A percentile compares a stretch with the other conserved stretches of the same genome.
phyloP scores from a whole-genome alignment of 2,888 invertebrate species.

The Dusona sp. region DNA sequence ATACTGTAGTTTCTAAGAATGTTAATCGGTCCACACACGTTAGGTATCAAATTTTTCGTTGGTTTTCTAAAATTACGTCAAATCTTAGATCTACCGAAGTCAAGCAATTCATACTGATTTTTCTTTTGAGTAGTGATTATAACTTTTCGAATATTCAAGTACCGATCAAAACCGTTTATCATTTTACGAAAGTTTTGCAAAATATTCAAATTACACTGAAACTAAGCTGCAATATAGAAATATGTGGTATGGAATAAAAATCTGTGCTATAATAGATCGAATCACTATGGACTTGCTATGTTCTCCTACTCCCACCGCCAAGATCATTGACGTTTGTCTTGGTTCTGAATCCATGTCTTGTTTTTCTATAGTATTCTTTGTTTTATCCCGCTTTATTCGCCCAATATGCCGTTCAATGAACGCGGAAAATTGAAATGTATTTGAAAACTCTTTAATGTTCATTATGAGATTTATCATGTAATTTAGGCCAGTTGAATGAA shows the following conservation, averaged over 20 bases:
- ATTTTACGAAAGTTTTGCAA: no score
- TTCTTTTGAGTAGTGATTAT: not conserved
- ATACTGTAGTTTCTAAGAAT: not conserved
- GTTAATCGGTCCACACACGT: not conserved
- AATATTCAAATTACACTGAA: no score
- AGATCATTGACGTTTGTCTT: slow-evolving; percentile 69
- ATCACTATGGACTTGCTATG: slow-evolving; percentile 49
- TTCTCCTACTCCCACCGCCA: slow-evolving; percentile 68
- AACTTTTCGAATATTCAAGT: not conserved
- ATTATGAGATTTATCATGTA: not conserved
- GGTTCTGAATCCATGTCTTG: slow-evolving; percentile 4
- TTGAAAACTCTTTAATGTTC: not conserved
- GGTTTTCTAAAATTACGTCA: not conserved
- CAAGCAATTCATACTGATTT: not conserved
- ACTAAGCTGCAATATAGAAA: no score
- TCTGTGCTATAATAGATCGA: slow-evolving; percentile 10
- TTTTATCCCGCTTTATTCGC: not conserved
- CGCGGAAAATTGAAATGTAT: slow-evolving; percentile 3
- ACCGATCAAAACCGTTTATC: not conserved
- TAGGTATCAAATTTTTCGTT: not conserved
- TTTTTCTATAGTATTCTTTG: slow-evolving; percentile 12
- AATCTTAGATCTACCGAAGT: not conserved
- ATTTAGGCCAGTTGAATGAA: not conserved
- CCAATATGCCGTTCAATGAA: no score
- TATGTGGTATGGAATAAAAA: not conserved